Percentiles rank a stretch among this genome's conserved stretches.
Conservation (phyloP, 2,113 vertebrate species). For the Rhagologus leucostigma region DNA sequence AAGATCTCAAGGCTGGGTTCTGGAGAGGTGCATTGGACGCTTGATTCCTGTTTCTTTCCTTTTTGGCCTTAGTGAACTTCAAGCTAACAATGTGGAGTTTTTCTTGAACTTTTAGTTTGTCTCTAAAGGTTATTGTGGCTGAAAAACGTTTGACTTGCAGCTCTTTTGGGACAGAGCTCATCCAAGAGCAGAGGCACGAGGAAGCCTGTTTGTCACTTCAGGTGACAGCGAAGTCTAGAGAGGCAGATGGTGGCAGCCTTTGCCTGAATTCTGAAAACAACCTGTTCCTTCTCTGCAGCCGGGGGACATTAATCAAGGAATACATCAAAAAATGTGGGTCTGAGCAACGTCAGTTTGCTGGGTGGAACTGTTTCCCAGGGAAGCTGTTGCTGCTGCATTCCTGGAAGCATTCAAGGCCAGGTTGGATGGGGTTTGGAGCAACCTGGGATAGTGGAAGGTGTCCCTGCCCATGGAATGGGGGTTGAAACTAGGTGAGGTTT, state of each 20-base stretch:
- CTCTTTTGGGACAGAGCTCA: background rate
- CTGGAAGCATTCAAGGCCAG: background rate
- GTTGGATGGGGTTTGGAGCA: background rate
- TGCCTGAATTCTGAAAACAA: background rate
- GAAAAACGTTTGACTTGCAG: background rate
- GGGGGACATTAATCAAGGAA: background rate
- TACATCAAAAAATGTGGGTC: background rate
- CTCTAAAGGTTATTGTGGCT: background rate
- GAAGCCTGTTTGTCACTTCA: background rate
- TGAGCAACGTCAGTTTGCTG: conserved; percentile 39
- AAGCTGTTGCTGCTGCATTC: background rate
- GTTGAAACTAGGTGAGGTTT: background rate
- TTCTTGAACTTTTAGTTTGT: background rate
- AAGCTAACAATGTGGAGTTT: background rate
- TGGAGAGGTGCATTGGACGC: background rate
- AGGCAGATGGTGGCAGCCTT: background rate
- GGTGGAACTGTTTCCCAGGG: background rate
- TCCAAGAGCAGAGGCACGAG: background rate
- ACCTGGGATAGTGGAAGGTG: background rate
- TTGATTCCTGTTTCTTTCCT: background rate
- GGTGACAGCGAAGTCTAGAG: background rate
- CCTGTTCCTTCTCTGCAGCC: background rate
- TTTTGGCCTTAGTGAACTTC: background rate
- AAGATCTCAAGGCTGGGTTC: background rate
- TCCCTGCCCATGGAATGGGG: background rate